Evolutionary conservation across 2,888 invertebrate genomes (phyloP).

Genomic region (Strigamia crassipes): DNA sequence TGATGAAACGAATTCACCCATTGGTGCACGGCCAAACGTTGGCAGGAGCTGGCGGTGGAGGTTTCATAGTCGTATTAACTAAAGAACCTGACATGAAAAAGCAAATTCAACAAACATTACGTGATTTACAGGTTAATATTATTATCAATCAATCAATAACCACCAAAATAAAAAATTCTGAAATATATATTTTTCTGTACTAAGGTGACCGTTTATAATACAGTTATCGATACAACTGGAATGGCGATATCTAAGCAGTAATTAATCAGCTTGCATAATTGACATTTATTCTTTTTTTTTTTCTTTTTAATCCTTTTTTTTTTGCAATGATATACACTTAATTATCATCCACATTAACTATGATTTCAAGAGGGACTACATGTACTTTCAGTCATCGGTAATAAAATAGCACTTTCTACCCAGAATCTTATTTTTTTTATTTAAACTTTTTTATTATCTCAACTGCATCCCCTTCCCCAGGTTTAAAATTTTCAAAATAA

Average conservation of each 20-base stretch:
- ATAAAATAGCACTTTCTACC: slow-evolving; percentile 38
- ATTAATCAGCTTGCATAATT: slow-evolving; percentile 15
- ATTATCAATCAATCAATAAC: not conserved
- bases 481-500: not conserved
- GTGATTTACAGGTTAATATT: not conserved
- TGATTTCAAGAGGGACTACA: slow-evolving; percentile 15
- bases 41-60: slow-evolving; percentile 61
- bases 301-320: not conserved
- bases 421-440: not conserved
- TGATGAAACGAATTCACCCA: slow-evolving; percentile 56
- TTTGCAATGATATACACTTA: slow-evolving; percentile 8
- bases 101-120: not conserved
- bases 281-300: slow-evolving; percentile 21
- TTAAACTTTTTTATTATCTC: not conserved
- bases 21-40: slow-evolving; percentile 57
- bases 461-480: not conserved
- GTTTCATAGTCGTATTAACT: slow-evolving; percentile 59
- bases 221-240: not conserved
- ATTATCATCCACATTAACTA: slow-evolving; percentile 22
- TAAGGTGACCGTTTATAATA: not conserved
- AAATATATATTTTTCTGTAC: not conserved
- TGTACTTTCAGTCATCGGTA: slow-evolving; percentile 27
- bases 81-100: slow-evolving; percentile 53
- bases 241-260: not conserved
- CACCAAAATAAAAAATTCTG: not conserved